Conservation (phyloP, 2,888 invertebrate genomes). For the Crioceris asparagi region DNA sequence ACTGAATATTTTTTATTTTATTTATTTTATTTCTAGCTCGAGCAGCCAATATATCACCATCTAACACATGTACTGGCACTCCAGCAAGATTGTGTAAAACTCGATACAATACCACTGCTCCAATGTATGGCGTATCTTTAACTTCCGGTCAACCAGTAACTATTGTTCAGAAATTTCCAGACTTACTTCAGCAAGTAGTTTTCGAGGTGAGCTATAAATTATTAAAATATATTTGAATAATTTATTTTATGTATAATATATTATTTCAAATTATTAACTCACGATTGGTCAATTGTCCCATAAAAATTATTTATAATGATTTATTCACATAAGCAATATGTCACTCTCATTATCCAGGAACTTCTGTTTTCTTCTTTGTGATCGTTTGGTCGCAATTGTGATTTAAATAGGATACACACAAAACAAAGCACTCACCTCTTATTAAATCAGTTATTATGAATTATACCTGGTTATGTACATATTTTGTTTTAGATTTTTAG, state of each 20-base stretch:
- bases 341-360: not conserved
- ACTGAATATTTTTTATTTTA: too few relatives aligned
- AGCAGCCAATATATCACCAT: slow-evolving; percentile 34
- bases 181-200: slow-evolving; percentile 82
- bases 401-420: not conserved
- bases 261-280: not conserved
- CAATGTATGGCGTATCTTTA: slow-evolving; percentile 88
- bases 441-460: too few relatives aligned
- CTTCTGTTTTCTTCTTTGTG: not conserved
- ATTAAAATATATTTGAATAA: not conserved
- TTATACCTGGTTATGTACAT: too few relatives aligned
- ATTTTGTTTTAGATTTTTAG: too few relatives aligned
- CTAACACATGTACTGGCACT: slow-evolving; percentile 44
- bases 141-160: slow-evolving; percentile 89
- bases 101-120: slow-evolving; percentile 85
- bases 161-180: slow-evolving; percentile 89
- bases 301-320: too few relatives aligned
- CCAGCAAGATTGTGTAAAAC: slow-evolving; percentile 76
- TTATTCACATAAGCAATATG: too few relatives aligned
- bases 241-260: not conserved
- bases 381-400: not conserved
- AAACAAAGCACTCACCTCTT: too few relatives aligned
- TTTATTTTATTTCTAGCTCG: slow-evolving; percentile 26
- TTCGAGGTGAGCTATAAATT: slow-evolving; percentile 56
- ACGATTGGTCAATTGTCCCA: too few relatives aligned